Evolutionary conservation across 2,888 invertebrate species (phyloP), one percentile per base, ranked within the genome.

Genomic region (Lithophane socia): DNA sequence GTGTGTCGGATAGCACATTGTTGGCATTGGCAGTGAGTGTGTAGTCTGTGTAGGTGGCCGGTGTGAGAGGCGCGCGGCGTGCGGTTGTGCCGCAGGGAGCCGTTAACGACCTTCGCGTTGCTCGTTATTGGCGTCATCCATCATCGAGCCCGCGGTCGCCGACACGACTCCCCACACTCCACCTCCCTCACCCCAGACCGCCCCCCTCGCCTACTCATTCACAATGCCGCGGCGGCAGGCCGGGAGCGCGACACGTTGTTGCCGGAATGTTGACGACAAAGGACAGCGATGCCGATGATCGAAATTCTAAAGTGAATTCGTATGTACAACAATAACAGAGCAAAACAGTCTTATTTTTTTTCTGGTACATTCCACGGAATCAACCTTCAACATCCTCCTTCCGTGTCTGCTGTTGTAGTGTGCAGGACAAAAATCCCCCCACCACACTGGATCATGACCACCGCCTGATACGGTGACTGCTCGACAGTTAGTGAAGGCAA

Each of bases 61-160:
- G 54, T 3, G 80, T 3, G 1, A 10, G 52, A 9, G 44, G 67
- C 18, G 29, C 21, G 72, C 58, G 61, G 47, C 16, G 69, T 9
- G 75, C 21, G 54, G 69, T 7, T 56, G 81, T 24, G 72, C 21
- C 58, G 77, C 67, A 82, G 66, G 79, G 77, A 72, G 82, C 73
- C 87, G 87, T 82, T 90, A 88, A 90, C 91, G 90, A 91, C 74
- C 84, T 82, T 77, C 77, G 76, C 88, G 88, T 81, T 80, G 90
- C 90, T 92, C 93, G 93, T 94, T 95, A 95, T 93, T 93, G 92
- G 91, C 89, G 91, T 89, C 94, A 95, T 95, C 95, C 93, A 95
- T 95, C 95, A 95, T 94, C 92, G 87, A 74, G 49, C 77, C 75
- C 75, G 86, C 88, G 90, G 89, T 88, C 89, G 81, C 78, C 87